Evolutionary conservation across 2,888 invertebrate species (phyloP), one percentile per base, ranked within the genome.

Genomic region (Pilophorus perplexus): DNA sequence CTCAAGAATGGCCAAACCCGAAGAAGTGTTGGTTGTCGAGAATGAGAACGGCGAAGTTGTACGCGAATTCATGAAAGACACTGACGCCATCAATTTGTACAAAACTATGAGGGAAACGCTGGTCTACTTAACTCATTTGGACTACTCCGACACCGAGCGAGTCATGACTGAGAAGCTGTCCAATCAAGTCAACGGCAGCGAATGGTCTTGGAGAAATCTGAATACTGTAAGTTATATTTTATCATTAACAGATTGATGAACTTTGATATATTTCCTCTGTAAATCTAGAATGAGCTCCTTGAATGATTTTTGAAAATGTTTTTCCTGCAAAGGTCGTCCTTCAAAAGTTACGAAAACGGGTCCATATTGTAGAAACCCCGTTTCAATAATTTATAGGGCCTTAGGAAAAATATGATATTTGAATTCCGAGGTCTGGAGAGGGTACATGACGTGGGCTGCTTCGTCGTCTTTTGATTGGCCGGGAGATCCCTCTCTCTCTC

Each of bases 121-220:
- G 65, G 99, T 99, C 16, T 99, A 98, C 79, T 83, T 99, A 71
- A 99, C 99, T 37, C 99, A 99, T 85, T 86, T 99, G 78, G 97
- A 99, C 80, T 96, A 93, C 78, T 86, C 86, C 64, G 98, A 99
- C 77, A 99, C 99, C 10, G 99, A 99, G 80, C 83, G 90, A 73
- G 97, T 99, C 70, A 99, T 99, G 99, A 98, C 98, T 66, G 93
- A 96, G 74, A 99, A 99, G 77, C 80, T 99, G 23, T 90, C 94
- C 75, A 95, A 96, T 78, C 99, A 99, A 82, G 97, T 99, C 2
- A 96, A 96, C 80, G 98, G 98, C 4, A 84, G 86, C 27, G 99
- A 99, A 78, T 99, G 99, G 93, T 98, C 98, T 6, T 99, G 99
- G 99, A 98, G 98, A 79, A 99, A 99, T 79, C 83, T 99, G 65